Evolutionary conservation across 2,888 invertebrate species (phyloP).

Genomic region (Pseudococcus longispinus): DNA sequence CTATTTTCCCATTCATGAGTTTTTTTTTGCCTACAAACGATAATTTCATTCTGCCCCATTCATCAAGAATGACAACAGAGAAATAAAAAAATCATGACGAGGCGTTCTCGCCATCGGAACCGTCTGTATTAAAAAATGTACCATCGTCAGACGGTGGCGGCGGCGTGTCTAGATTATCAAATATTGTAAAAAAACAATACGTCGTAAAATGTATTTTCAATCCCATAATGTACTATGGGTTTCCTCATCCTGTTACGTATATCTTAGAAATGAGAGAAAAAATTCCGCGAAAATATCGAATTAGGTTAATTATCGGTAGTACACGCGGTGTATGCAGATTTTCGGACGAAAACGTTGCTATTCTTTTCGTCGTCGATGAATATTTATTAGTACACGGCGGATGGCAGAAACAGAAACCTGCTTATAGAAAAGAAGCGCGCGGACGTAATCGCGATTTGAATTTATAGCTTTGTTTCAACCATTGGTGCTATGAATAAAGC

Average conservation of each 20-base stretch:
- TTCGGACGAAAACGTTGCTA: not conserved
- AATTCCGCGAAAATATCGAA: conserved; percentile 24
- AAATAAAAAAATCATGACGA: conserved; percentile 1
- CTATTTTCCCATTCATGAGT: not conserved
- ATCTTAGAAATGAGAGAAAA: not conserved
- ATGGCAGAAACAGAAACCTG: conserved; percentile 7
- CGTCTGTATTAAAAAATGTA: not conserved
- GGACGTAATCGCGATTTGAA: conserved; percentile 24
- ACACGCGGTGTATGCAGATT: conserved; percentile 8
- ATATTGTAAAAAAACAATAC: conserved; percentile 5
- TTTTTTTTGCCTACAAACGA: not conserved
- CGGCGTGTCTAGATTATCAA: not conserved
- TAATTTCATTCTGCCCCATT: conserved; percentile 18
- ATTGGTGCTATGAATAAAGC: not conserved
- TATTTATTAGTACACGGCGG: not conserved
- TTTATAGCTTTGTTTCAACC: not conserved
- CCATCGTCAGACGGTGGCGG: not conserved
- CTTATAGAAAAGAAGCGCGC: not conserved
- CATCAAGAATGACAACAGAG: conserved; percentile 4
- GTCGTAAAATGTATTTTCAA: conserved; percentile 26
- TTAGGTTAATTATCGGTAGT: conserved; percentile 28
- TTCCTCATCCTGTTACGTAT: conserved; percentile 28
- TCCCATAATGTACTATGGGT: not conserved
- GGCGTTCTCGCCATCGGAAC: not conserved
- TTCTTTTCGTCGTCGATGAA: conserved; percentile 17